Evolutionary conservation across 2,888 invertebrate genomes (phyloP).

Genomic region (Nasonia oneida): DNA sequence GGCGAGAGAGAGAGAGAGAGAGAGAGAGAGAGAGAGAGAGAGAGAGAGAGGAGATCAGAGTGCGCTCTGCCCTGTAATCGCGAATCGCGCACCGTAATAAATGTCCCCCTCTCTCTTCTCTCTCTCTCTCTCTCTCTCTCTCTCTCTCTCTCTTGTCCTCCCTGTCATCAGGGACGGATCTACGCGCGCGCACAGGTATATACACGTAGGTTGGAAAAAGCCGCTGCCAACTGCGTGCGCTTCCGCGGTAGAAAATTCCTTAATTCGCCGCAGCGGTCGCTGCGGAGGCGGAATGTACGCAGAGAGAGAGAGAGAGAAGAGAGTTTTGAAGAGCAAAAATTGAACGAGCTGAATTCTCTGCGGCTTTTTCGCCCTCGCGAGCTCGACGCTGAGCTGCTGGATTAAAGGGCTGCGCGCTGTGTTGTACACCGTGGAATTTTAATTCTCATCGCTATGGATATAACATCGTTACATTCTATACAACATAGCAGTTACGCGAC

Average conservation of each 20-base stretch:
- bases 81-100: conserved; percentile 78
- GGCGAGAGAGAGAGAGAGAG: conserved; percentile 23
- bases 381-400: neutral
- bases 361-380: conserved; percentile 38
- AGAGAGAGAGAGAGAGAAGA: neutral
- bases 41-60: neutral
- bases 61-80: conserved; percentile 76
- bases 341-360: conserved; percentile 36
- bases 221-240: conserved; percentile 36
- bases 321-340: conserved; percentile 38
- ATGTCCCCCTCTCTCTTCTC: conserved; percentile 66
- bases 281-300: conserved; percentile 25
- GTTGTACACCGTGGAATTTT: conserved; percentile 4
- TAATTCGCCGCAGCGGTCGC: conserved; percentile 43
- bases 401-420: conserved; percentile 11
- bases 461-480: no score
- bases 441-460: neutral
- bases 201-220: conserved; percentile 37
- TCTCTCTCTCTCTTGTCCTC: conserved; percentile 52
- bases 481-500: no score
- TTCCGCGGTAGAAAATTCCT: conserved; percentile 49
- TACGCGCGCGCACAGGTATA: conserved; percentile 27
- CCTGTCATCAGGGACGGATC: conserved; percentile 76
- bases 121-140: neutral
- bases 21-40: no score